Evolutionary conservation across 2,888 invertebrate genomes (phyloP).

Genomic region (Leptopterna dolabrata): DNA sequence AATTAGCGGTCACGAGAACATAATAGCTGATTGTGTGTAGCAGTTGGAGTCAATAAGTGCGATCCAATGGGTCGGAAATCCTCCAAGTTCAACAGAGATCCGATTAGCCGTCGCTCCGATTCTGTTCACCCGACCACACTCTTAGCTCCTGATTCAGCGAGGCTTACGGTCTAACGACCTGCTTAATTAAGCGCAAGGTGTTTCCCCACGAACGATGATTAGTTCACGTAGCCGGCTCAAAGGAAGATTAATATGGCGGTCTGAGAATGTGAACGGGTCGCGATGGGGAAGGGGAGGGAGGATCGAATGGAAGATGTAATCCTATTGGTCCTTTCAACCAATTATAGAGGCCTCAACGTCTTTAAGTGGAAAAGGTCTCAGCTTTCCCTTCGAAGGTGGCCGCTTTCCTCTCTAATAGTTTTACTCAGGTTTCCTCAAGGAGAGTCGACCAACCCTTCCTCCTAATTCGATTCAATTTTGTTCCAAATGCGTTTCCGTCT

Average conservation of each 20-base stretch:
- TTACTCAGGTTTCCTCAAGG: slow-evolving; percentile 36
- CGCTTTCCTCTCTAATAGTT: slow-evolving; percentile 50
- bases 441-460: not conserved
- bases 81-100: not conserved
- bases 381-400: slow-evolving; percentile 28
- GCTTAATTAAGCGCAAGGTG: slow-evolving; percentile 46
- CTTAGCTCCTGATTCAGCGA: not conserved
- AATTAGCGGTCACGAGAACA: not conserved
- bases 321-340: slow-evolving; percentile 52
- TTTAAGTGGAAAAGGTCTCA: slow-evolving; percentile 49
- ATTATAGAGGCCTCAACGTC: slow-evolving; percentile 49
- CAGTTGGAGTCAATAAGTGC: not conserved
- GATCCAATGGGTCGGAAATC: not conserved
- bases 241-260: slow-evolving; percentile 47
- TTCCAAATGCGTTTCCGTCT: not conserved
- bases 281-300: not conserved
- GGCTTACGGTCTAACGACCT: slow-evolving; percentile 39
- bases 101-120: not conserved
- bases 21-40: not conserved
- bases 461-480: not conserved
- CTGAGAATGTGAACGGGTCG: not conserved
- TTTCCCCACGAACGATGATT: slow-evolving; percentile 39
- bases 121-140: slow-evolving; percentile 4
- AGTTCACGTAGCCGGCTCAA: slow-evolving; percentile 42
- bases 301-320: slow-evolving; percentile 48